Percentiles rank a stretch among this genome's conserved stretches.
These are phyloP conservation scores for Triplophysa siluroides DNA, from an alignment of 2,113 vertebrate species.

Conservation along the genomic window DNA sequence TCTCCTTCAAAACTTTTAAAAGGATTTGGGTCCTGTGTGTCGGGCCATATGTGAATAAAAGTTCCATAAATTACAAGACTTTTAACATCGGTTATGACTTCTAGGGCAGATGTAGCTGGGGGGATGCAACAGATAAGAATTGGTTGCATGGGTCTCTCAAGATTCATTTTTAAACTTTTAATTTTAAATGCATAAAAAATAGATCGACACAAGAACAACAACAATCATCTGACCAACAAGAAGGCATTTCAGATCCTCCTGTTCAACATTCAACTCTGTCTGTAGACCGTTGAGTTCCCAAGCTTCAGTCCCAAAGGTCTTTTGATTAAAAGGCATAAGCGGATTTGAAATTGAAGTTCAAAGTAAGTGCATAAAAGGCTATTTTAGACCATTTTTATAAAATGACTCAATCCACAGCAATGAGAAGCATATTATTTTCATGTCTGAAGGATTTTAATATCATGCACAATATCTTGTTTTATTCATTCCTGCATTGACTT, in stretches of 20 bases:
- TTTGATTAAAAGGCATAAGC: background rate
- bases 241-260: too few species aligned
- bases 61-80: background rate
- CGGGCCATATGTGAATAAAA: background rate
- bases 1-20: background rate
- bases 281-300: constrained; percentile 3
- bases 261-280: too few species aligned
- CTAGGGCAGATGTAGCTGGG: too few species aligned
- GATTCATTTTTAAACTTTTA: background rate
- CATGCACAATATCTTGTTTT: background rate
- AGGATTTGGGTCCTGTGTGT: background rate
- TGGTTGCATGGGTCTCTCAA: background rate
- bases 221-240: too few species aligned
- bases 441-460: background rate
- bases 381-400: background rate
- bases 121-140: background rate
- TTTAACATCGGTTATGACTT: too few species aligned
- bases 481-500: background rate
- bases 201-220: too few species aligned
- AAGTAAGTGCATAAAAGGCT: background rate
- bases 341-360: constrained; percentile 6
- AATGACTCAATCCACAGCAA: background rate
- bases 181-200: too few species aligned
- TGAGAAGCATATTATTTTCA: background rate
- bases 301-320: background rate